A percentile compares a stretch with the other conserved stretches of the same genome.
Evolutionary conservation across 2,797 vertebrate species (phyloP).

Genomic region (Peromyscus aztecus): DNA sequence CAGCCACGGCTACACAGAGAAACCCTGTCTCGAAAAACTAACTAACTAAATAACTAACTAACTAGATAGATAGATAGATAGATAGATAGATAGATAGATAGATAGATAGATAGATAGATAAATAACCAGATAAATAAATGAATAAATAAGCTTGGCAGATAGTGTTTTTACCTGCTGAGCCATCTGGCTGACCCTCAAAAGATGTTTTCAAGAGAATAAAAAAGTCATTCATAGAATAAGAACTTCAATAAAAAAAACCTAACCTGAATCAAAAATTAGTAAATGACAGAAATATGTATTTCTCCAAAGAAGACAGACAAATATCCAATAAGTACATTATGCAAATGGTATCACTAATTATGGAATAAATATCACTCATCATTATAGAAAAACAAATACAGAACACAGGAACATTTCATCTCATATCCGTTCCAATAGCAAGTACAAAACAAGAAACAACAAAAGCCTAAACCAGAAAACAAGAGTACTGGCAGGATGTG

Average conservation of each 20-base stretch:
- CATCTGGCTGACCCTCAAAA: background rate
- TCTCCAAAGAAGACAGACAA: background rate
- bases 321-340: background rate
- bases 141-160: background rate
- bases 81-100: too few species aligned
- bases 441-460: background rate
- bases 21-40: background rate
- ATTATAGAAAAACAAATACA: background rate
- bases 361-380: background rate
- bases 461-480: background rate
- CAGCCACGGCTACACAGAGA: background rate
- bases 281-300: background rate
- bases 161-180: background rate
- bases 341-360: background rate
- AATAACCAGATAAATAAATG: too few species aligned
- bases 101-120: background rate
- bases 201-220: background rate
- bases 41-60: background rate
- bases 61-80: too few species aligned
- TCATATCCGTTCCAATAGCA: background rate
- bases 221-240: background rate
- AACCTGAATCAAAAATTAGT: background rate
- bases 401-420: background rate
- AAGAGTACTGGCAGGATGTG: background rate
- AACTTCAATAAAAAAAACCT: background rate